Conservation (phyloP, 1,140 invertebrate genomes). For the Pogonomyrmex barbatus region DNA sequence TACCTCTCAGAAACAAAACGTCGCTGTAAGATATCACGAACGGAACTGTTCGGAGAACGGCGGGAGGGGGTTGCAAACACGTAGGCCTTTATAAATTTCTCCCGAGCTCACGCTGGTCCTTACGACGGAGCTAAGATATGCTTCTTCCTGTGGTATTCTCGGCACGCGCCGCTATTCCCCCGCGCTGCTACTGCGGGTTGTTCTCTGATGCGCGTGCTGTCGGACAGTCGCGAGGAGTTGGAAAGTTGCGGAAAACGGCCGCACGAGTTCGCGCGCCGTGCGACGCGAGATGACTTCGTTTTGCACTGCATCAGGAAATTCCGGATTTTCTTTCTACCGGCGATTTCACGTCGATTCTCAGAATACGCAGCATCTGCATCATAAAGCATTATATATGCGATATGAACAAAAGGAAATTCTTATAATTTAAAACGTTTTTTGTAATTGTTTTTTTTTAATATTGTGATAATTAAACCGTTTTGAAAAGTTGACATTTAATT, state of each 20-base stretch:
- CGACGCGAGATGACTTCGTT: slow-evolving; percentile 38
- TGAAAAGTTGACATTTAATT: neutral
- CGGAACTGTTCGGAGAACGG: slow-evolving; percentile 52
- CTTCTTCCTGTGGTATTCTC: slow-evolving; percentile 78
- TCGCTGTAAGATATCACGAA: slow-evolving; percentile 79
- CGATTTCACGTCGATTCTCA: neutral
- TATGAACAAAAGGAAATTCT: neutral
- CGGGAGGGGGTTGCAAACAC: slow-evolving; percentile 74
- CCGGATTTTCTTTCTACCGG: slow-evolving; percentile 1
- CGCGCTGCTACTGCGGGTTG: slow-evolving; percentile 54
- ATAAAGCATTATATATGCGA: neutral
- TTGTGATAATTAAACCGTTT: neutral
- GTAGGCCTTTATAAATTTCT: slow-evolving; percentile 85
- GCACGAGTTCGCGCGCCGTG: slow-evolving; percentile 34
- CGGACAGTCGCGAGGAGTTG: slow-evolving; percentile 51
- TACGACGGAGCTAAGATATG: slow-evolving; percentile 70
- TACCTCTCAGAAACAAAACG: slow-evolving; percentile 78
- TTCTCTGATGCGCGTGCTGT: slow-evolving; percentile 46
- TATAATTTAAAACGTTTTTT: neutral
- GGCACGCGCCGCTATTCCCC: slow-evolving; percentile 76
- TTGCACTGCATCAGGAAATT: slow-evolving; percentile 20
- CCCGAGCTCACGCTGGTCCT: slow-evolving; percentile 66
- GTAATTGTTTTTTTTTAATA: neutral
- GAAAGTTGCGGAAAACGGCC: slow-evolving; percentile 51
- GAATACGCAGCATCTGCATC: neutral